Base-by-base conservation (phyloP, 2,888 invertebrate species). In the Camptogramma bilineatum region DNA sequence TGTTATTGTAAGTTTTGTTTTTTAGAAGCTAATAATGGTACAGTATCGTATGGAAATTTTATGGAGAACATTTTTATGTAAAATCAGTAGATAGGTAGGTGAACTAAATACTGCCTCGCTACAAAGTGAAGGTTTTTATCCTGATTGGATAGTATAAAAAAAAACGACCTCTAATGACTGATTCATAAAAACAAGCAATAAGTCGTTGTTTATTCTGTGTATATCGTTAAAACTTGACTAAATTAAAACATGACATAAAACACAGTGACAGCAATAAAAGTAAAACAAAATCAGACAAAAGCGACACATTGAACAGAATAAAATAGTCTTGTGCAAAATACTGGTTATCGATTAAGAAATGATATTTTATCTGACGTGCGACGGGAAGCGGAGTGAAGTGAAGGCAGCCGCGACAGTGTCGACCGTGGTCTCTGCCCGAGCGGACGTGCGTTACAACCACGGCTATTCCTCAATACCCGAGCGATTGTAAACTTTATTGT, bases 401-500 rank as follows among this genome's bases (percentile, higher is more conserved):
- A 53, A 28, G 34, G 61, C 42, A 50, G 64, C 46, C 48, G 52
- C 63, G 76, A 51, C 77, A 86, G 86, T 87, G 67, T 75, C 70
- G 73, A 77, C 72, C 83, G 83, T 80, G 80, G 73, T 77, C 78
- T 80, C 78, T 67, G 59, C 66, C 73, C 72, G 73, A 66, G 64
- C 81, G 81, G 80, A 83, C 84, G 89, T 77, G 69, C 67, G 74
- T 74, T 66, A 62, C 80, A 86, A 80, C 77, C 81, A 73, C 85
- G 84, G 82, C 73, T 83, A 85, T 85, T 86, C 69, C 71, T 69
- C 75, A 82, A 88, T 88, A 88, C 76, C 83, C 87, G 88, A 79
- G 76, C 82, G 79, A 83, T 86, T 87, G 86, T 86, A 75, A 81
- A 81, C 82, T 80, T 81, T 82, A 82, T 78, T 76, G 69, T 73